These are phyloP conservation scores for Actinernus sp. DNA, from an alignment of 92 coral and sea anemone genomes.

Conservation along the genomic window DNA sequence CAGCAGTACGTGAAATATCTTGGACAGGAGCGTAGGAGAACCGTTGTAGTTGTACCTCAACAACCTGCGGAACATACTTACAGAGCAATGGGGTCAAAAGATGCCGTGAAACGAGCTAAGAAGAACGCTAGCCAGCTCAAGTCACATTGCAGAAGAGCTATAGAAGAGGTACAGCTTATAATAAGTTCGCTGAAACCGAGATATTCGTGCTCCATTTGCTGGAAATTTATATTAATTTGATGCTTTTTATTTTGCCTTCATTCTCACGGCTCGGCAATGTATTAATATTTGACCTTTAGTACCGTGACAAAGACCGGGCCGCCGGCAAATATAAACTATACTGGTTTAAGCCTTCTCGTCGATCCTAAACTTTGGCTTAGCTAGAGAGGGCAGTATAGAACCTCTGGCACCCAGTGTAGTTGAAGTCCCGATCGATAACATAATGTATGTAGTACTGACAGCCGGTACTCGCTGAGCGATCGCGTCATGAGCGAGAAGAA, in stretches of 20 bases:
- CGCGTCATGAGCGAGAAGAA: background rate
- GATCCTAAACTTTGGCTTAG: too few relatives aligned
- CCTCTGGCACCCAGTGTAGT: too few relatives aligned
- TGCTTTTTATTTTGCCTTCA: too few relatives aligned
- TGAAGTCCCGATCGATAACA: background rate
- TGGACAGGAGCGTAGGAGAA: constrained; percentile 50
- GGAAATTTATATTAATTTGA: too few relatives aligned
- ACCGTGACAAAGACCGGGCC: too few relatives aligned
- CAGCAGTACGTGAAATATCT: constrained; percentile 66
- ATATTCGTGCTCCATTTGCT: too few relatives aligned
- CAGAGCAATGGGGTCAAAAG: constrained; percentile 74
- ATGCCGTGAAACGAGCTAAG: constrained; percentile 74
- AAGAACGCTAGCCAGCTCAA: constrained; percentile 55
- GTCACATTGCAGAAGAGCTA: constrained; percentile 66
- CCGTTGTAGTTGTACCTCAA: constrained; percentile 69
- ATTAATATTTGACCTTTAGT: too few relatives aligned
- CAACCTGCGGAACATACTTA: constrained; percentile 85
- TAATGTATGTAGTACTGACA: background rate
- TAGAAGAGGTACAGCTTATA: constrained; percentile 67
- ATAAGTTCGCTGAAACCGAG: too few relatives aligned
- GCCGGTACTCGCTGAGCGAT: background rate
- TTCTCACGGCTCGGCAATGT: too few relatives aligned
- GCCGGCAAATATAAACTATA: too few relatives aligned
- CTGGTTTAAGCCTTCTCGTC: too few relatives aligned
- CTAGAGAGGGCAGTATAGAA: too few relatives aligned